Conservation (phyloP, 2,888 invertebrate species). For the Tetramorium bicarinatum region DNA sequence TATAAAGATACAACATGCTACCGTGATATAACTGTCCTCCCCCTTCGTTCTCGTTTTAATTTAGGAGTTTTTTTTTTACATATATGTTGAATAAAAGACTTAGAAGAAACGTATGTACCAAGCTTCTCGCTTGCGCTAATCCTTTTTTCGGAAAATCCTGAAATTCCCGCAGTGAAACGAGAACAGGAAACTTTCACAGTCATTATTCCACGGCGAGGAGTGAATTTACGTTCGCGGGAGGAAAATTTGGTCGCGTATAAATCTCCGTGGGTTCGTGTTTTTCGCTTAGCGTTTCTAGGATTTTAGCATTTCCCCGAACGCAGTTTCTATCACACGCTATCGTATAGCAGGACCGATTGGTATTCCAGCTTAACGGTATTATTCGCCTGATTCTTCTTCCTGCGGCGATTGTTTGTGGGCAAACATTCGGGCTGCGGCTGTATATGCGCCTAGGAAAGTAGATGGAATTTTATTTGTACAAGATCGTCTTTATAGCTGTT, state of each 20-base stretch:
- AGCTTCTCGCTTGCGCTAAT: constrained; percentile 24
- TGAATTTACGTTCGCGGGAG: constrained; percentile 50
- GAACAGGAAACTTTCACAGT: constrained; percentile 51
- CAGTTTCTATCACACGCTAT: constrained; percentile 26
- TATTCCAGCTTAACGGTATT: constrained; percentile 65
- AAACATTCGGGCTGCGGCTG: constrained; percentile 62
- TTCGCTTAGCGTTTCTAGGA: constrained; percentile 52
- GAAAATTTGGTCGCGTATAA: constrained; percentile 54
- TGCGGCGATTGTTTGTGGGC: constrained; percentile 65
- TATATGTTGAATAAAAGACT: constrained; percentile 25
- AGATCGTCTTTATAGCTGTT: constrained; percentile 52
- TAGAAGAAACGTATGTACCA: constrained; percentile 39
- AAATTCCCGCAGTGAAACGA: constrained; percentile 40
- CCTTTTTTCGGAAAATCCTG: constrained; percentile 47
- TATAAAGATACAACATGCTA: constrained; percentile 9
- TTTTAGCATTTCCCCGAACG: constrained; percentile 48
- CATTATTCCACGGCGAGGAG: constrained; percentile 52
- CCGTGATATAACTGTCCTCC: no score
- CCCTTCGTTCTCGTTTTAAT: not conserved
- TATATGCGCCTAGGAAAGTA: constrained; percentile 62
- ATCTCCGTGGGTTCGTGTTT: constrained; percentile 44
- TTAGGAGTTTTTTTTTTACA: not conserved
- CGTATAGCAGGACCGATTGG: constrained; percentile 12
- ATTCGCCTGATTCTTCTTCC: constrained; percentile 59
- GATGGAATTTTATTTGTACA: constrained; percentile 60